A percentile compares a stretch with the other conserved stretches of the same genome.
Evolutionary conservation across 2,113 vertebrate genomes (phyloP).

Genomic region (Oncorhynchus tshawytscha): DNA sequence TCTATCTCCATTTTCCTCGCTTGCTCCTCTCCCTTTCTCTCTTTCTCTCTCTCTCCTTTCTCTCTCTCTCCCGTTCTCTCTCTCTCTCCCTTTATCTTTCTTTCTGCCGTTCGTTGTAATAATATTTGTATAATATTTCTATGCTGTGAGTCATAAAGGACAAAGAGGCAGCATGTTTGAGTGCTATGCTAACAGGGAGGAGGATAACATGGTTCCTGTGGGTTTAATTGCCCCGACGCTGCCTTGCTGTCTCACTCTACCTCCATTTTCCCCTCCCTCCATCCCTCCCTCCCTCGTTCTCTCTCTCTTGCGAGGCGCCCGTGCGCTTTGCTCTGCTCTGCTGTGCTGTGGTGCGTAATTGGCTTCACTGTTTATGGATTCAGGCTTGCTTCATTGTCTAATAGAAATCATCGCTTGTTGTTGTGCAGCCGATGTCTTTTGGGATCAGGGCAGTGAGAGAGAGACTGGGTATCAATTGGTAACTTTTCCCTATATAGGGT

Average conservation of each 20-base stretch:
- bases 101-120: conserved; percentile 3
- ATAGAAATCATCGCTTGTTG: conserved; percentile 63
- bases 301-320: conserved; percentile 53
- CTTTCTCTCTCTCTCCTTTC: too few species aligned
- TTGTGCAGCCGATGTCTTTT: conserved; percentile 54
- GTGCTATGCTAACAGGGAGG: conserved; percentile 31
- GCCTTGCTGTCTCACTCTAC: conserved; percentile 53
- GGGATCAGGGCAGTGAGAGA: conserved; percentile 37
- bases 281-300: neutral
- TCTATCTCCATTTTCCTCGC: too few species aligned
- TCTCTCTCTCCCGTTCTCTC: too few species aligned
- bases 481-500: neutral
- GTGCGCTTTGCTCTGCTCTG: neutral
- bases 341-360: conserved; percentile 49
- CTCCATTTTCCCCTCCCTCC: conserved; percentile 46
- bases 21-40: too few species aligned
- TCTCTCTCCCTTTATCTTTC: neutral
- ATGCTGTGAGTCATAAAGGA: neutral
- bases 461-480: neutral
- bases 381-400: conserved; percentile 53
- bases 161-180: conserved; percentile 37
- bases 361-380: conserved; percentile 46
- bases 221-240: conserved; percentile 65
- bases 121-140: conserved; percentile 50
- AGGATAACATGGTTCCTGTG: conserved; percentile 53